Conservation (phyloP, 2,113 vertebrate species). For the Percopsis transmontana region DNA sequence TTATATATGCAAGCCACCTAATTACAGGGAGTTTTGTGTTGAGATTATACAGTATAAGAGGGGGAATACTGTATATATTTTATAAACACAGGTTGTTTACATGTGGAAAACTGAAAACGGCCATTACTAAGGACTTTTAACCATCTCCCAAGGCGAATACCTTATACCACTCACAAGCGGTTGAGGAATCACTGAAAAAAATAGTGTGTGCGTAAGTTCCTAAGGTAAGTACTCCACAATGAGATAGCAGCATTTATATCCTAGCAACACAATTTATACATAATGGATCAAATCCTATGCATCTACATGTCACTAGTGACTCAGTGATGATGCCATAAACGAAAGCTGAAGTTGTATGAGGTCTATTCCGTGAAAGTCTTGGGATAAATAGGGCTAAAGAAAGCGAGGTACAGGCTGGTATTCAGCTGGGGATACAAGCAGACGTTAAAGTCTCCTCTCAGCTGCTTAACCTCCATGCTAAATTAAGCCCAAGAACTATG, state of each 20-base stretch:
- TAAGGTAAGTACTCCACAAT: slow-evolving; percentile 69
- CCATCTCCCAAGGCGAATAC: slow-evolving; percentile 48
- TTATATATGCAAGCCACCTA: slow-evolving; percentile 84
- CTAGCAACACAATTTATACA: slow-evolving; percentile 67
- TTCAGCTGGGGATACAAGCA: slow-evolving; percentile 65
- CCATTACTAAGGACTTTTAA: slow-evolving; percentile 69
- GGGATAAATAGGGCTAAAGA: slow-evolving; percentile 73
- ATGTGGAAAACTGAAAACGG: slow-evolving; percentile 58
- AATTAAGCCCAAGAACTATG: slow-evolving; percentile 53
- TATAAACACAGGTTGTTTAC: slow-evolving; percentile 60
- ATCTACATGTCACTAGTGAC: slow-evolving; percentile 76
- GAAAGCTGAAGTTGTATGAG: slow-evolving; percentile 70
- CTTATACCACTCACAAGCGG: slow-evolving; percentile 31
- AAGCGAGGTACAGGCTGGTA: slow-evolving; percentile 63
- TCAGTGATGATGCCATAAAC: slow-evolving; percentile 74
- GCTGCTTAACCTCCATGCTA: slow-evolving; percentile 65
- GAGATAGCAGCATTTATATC: slow-evolving; percentile 69
- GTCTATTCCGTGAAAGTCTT: slow-evolving; percentile 71
- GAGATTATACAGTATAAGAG: slow-evolving; percentile 38
- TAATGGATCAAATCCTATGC: slow-evolving; percentile 72
- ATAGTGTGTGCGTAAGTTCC: slow-evolving; percentile 56
- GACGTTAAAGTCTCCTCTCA: slow-evolving; percentile 62
- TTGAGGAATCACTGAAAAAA: slow-evolving; percentile 43
- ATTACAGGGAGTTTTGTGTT: slow-evolving; percentile 85
- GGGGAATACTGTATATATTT: too few species aligned